A percentile compares a stretch with the other conserved stretches of the same genome.
Conservation (phyloP, 2,888 invertebrate species). For the Oscheius onirici region DNA sequence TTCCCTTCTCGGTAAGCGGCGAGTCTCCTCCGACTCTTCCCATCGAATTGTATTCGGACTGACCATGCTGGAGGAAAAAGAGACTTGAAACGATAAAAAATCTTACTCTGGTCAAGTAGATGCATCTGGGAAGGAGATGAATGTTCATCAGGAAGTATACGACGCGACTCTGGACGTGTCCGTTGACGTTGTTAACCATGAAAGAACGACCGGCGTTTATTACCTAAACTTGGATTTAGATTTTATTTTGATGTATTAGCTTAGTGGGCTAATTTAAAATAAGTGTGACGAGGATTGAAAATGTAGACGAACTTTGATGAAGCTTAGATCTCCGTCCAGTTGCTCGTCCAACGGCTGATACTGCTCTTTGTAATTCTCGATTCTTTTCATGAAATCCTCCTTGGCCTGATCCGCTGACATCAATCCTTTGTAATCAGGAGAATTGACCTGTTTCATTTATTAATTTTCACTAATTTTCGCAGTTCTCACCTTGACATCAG, state of each 20-base stretch:
- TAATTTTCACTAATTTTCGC: too few relatives aligned
- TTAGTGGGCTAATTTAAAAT: too few relatives aligned
- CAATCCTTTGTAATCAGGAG: constrained; percentile 86
- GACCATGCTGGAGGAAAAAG: constrained; percentile 82
- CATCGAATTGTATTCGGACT: constrained; percentile 89
- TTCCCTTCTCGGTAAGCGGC: constrained; percentile 82
- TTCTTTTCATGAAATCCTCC: constrained; percentile 87
- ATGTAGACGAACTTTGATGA: constrained; percentile 52
- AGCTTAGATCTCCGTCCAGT: constrained; percentile 60
- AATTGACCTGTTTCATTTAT: constrained; percentile 95
- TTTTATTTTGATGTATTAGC: background rate
- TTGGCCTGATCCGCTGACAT: constrained; percentile 89
- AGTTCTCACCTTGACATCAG: constrained; percentile 75
- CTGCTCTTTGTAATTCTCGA: constrained; percentile 88
- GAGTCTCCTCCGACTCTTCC: constrained; percentile 96
- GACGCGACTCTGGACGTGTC: constrained; percentile 94
- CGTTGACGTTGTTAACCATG: constrained; percentile 74
- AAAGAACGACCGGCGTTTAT: constrained; percentile 76
- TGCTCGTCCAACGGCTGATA: constrained; percentile 79
- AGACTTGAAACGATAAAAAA: background rate
- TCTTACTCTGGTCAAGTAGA: constrained; percentile 88
- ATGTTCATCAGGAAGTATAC: constrained; percentile 99
- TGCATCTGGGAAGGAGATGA: constrained; percentile 94
- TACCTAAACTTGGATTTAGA: constrained; percentile 74
- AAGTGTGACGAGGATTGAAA: too few relatives aligned